Conservation (phyloP, 2,888 invertebrate species). For the Meloe dianella region DNA sequence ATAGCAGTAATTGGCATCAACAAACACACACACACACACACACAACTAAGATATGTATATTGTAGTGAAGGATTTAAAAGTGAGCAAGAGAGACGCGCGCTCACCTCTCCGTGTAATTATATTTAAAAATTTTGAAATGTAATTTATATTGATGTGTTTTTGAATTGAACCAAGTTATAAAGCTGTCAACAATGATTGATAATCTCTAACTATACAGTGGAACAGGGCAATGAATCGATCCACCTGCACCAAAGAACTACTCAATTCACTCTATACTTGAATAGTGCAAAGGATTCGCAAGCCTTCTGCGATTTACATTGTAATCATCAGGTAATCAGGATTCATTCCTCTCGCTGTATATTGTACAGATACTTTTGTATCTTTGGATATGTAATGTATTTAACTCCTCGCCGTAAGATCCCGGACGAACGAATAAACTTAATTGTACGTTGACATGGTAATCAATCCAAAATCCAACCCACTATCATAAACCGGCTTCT, state of each 20-base stretch:
- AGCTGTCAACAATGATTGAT: slow-evolving; percentile 55
- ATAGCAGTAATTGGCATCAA: slow-evolving; percentile 47
- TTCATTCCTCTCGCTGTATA: slow-evolving; percentile 16
- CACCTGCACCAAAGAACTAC: slow-evolving; percentile 32
- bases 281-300: slow-evolving; percentile 28
- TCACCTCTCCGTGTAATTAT: slow-evolving; percentile 49
- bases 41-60: background rate
- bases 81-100: slow-evolving; percentile 29
- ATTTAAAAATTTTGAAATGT: slow-evolving; percentile 52
- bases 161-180: slow-evolving; percentile 53
- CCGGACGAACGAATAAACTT: slow-evolving; percentile 27
- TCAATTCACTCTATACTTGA: slow-evolving; percentile 15
- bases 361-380: background rate
- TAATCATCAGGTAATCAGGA: slow-evolving; percentile 49
- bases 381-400: slow-evolving; percentile 31
- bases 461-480: slow-evolving; percentile 30
- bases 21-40: slow-evolving; percentile 44
- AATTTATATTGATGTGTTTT: slow-evolving; percentile 54
- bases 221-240: slow-evolving; percentile 32
- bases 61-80: background rate
- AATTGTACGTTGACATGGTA: slow-evolving; percentile 32
- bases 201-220: slow-evolving; percentile 49
- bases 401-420: slow-evolving; percentile 33
- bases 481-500: background rate
- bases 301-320: slow-evolving; percentile 42